Percentiles rank a stretch among this genome's conserved stretches.
phyloP scores from a whole-genome alignment of 2,113 vertebrate species.

The Odocoileus virginianus region DNA sequence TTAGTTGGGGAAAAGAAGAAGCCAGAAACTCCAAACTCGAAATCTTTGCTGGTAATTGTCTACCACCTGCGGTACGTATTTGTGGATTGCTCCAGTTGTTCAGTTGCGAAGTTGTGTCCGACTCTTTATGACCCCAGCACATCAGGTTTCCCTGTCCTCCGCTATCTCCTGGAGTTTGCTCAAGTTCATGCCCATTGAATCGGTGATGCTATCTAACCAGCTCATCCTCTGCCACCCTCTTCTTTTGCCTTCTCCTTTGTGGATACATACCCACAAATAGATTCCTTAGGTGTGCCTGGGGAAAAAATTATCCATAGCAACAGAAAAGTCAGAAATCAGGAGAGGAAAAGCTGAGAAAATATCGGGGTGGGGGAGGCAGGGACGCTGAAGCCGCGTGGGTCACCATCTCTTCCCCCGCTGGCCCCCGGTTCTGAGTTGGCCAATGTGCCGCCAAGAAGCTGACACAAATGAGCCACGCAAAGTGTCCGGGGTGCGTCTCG shows the following conservation, averaged over 20 bases:
- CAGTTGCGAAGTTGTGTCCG: background rate
- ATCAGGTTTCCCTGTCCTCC: background rate
- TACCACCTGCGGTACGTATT: background rate
- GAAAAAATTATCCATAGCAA: background rate
- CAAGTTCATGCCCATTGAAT: background rate
- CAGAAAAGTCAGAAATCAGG: background rate
- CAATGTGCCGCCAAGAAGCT: background rate
- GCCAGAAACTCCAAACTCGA: too few relatives aligned
- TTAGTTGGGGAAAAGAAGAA: background rate
- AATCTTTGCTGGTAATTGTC: background rate
- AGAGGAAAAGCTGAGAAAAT: background rate
- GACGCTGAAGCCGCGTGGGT: accelerated
- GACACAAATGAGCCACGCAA: accelerated
- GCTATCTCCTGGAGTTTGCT: background rate
- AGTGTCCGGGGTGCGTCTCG: accelerated
- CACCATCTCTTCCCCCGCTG: accelerated
- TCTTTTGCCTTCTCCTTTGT: background rate
- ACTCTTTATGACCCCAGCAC: background rate
- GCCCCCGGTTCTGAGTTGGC: background rate
- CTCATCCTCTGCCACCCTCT: background rate
- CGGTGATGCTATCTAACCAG: background rate
- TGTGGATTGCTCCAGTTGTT: background rate
- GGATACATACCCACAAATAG: background rate
- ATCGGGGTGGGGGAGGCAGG: accelerated
- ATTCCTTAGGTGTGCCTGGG: background rate